Evolutionary conservation across 2,797 vertebrate species (phyloP).

Genomic region (Telmatherina bonti): DNA sequence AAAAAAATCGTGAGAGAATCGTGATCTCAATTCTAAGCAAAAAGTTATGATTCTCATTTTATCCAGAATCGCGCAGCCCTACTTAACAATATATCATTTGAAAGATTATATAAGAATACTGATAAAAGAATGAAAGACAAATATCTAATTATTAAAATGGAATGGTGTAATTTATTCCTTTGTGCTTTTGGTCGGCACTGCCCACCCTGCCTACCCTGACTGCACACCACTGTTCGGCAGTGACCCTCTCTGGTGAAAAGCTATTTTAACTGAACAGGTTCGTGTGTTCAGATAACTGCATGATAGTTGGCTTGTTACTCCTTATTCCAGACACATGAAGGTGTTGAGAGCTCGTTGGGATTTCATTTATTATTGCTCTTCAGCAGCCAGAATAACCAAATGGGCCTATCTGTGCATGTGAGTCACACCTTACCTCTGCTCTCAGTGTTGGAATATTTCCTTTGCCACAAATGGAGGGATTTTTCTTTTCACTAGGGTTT

Average conservation of each 20-base stretch:
- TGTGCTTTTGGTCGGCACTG: too few species aligned
- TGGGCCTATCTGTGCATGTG: conserved; percentile 22
- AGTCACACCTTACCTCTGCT: conserved; percentile 39
- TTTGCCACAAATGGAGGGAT: not conserved
- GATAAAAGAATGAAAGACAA: too few species aligned
- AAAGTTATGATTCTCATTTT: too few species aligned
- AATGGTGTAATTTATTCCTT: too few species aligned
- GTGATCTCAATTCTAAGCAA: too few species aligned
- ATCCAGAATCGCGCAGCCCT: too few species aligned
- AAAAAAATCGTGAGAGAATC: too few species aligned
- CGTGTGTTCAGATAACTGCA: conserved; percentile 14
- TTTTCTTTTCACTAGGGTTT: not conserved
- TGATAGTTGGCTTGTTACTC: conserved; percentile 30
- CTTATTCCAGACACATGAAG: conserved; percentile 12
- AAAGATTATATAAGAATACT: too few species aligned
- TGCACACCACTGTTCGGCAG: conserved; percentile 30
- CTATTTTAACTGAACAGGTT: conserved; percentile 30
- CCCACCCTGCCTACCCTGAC: too few species aligned
- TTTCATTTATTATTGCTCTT: conserved; percentile 49
- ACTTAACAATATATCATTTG: too few species aligned
- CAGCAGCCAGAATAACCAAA: conserved; percentile 47
- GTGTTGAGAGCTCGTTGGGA: conserved; percentile 9
- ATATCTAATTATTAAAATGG: too few species aligned
- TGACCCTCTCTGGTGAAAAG: conserved; percentile 12
- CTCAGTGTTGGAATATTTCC: conserved; percentile 16